Percentiles rank a stretch among this genome's conserved stretches.
These are phyloP conservation scores for Cranoglanis bouderius DNA, from an alignment of 2,113 vertebrate genomes.

Conservation along the genomic window DNA sequence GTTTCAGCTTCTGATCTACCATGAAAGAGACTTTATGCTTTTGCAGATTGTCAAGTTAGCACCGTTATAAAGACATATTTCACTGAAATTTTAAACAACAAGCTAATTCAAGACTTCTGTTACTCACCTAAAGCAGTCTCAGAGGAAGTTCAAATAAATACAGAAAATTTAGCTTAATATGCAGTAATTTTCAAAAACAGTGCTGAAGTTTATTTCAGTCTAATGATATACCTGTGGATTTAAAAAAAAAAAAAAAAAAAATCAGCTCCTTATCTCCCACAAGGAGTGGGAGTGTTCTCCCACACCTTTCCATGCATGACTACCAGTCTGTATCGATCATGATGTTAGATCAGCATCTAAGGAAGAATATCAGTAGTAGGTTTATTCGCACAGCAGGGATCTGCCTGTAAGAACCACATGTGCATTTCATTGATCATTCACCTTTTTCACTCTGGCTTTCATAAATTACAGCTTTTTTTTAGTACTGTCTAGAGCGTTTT, in stretches of 20 bases:
- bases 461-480: conserved; percentile 74
- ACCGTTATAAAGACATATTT: not conserved
- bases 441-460: conserved; percentile 67
- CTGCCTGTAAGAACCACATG: conserved; percentile 56
- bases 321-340: conserved; percentile 33
- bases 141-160: not conserved
- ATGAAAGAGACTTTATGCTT: not conserved
- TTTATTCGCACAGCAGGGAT: conserved; percentile 54
- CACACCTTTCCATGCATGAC: conserved; percentile 11
- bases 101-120: not conserved
- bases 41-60: not conserved
- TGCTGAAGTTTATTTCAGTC: not conserved
- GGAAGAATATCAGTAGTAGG: conserved; percentile 61
- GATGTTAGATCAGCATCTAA: conserved; percentile 44
- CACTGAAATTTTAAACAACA: not conserved
- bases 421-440: conserved; percentile 67
- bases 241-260: too few species aligned
- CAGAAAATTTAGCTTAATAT: not conserved
- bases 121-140: not conserved
- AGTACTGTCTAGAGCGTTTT: conserved; percentile 64
- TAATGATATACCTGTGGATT: not conserved
- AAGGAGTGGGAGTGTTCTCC: too few species aligned
- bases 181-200: not conserved
- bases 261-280: not conserved
- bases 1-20: not conserved